Percentiles rank a stretch among this genome's conserved stretches.
phyloP scores from a whole-genome alignment of 1,140 invertebrate species.

The Dendrolimus kikuchii region DNA sequence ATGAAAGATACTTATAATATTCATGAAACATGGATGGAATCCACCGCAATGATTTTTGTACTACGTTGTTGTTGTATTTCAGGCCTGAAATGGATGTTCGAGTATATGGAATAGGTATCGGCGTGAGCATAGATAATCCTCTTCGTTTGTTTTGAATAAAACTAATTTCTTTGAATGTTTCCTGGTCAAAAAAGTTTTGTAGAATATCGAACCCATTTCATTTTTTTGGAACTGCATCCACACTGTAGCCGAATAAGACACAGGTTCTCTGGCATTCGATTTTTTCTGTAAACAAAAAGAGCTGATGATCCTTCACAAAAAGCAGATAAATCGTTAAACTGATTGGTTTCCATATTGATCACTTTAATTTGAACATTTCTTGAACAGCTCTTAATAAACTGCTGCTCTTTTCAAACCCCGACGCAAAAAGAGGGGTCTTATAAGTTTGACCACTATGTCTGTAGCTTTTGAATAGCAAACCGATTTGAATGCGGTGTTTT shows the following conservation, averaged over 20 bases:
- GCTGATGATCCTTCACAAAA: conserved; percentile 8
- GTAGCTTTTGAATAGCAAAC: too few species aligned
- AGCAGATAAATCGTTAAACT: conserved; percentile 9
- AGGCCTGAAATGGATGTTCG: conserved; percentile 7
- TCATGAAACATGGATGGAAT: too few species aligned
- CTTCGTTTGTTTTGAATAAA: too few species aligned
- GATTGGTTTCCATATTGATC: conserved; percentile 8
- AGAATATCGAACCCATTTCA: conserved; percentile 4
- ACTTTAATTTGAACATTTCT: conserved; percentile 8
- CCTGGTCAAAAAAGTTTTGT: too few species aligned
- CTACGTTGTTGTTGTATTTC: conserved; percentile 11
- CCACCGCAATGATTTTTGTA: too few species aligned
- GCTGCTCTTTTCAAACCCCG: conserved; percentile 12
- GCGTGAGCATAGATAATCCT: too few species aligned
- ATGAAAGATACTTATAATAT: conserved; percentile 8
- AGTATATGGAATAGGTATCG: too few species aligned
- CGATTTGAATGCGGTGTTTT: too few species aligned
- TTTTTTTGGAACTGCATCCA: conserved; percentile 13
- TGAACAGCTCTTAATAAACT: conserved; percentile 11
- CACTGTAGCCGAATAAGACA: conserved; percentile 6
- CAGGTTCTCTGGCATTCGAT: conserved; percentile 1
- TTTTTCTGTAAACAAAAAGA: conserved; percentile 11
- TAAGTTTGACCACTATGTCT: too few species aligned
- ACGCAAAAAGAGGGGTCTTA: conserved; percentile 7
- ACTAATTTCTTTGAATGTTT: too few species aligned